Base-by-base conservation (phyloP, 2,888 invertebrate genomes). In the Dinocampus coccinellae region DNA sequence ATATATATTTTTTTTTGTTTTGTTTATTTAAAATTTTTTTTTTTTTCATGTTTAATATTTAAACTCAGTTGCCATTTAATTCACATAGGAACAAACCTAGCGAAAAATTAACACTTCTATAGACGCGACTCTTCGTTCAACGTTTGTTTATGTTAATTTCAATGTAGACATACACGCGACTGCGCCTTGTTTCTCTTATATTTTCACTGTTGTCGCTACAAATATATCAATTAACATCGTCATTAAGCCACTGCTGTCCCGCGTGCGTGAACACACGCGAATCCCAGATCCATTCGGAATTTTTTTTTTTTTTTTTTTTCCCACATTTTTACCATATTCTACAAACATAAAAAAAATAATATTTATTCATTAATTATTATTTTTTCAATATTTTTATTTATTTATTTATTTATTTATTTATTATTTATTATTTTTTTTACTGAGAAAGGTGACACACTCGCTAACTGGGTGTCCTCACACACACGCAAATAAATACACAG, bases 181-280 rank as follows among this genome's bases (percentile, higher is more conserved):
- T 71, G 70, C 68, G 69, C 72, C n/a, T 58, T 67, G n/a, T 4
- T 4, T 29, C 29, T 29, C 16, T 47, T 47, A 47, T 47, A 47
- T 47, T 47, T 16, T n/a, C 20, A n/a, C 47, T 47, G 47, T 53
- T 75, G 80, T 79, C 80, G 77, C 79, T 79, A 80, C 85, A 82
- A 85, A 85, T 85, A 85, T 85, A 85, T 85, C 84, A 85, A 85
- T 85, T 85, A 85, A 85, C 85, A 84, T 85, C 84, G 83, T 84
- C 85, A 85, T 85, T 83, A 85, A 85, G 81, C 75, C 52, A 20
- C 60, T 34, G 42, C 57, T 64, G 47, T 61, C n/a, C 29, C 57
- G 58, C 69, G 47, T n/a, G 57, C 47, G 47, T 34, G 57, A 36
- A 47, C 69, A 16, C 16, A 47, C 47, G 47, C 47, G 57, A 36